phyloP scores from a whole-genome alignment of 2,113 vertebrate genomes.

The Chamaea fasciata region DNA sequence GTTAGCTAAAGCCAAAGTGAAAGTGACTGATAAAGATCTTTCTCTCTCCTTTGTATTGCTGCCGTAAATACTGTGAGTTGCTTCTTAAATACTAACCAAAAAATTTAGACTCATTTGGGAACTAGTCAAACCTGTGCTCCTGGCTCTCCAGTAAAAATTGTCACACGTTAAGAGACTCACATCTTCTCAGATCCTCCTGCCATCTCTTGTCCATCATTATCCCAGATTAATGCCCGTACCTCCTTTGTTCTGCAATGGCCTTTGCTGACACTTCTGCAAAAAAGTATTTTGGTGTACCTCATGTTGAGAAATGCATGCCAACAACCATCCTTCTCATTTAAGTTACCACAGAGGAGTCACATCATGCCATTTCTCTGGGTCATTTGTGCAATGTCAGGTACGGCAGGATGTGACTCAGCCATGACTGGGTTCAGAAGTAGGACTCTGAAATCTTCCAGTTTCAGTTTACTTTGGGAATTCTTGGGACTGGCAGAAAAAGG shows the following conservation, averaged over 20 bases:
- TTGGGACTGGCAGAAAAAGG: not conserved
- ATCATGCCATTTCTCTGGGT: not conserved
- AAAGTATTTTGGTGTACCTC: not conserved
- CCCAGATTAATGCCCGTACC: not conserved
- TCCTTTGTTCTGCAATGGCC: not conserved
- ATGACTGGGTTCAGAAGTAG: not conserved
- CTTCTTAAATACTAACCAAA: not conserved
- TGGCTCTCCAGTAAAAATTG: slow-evolving; percentile 35
- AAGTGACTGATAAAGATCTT: not conserved
- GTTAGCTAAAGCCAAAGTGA: not conserved
- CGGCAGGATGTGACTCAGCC: slow-evolving; percentile 58
- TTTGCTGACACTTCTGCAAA: not conserved
- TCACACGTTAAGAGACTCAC: not conserved
- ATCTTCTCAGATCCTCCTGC: slow-evolving; percentile 7
- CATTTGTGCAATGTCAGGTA: slow-evolving; percentile 43
- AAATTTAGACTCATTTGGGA: not conserved
- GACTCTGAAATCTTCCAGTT: slow-evolving; percentile 3
- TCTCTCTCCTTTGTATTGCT: not conserved
- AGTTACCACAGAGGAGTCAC: not conserved
- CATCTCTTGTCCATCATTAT: not conserved
- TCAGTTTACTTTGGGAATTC: not conserved
- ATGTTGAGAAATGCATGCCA: slow-evolving; percentile 7
- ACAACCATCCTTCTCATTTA: not conserved
- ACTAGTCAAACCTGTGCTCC: slow-evolving; percentile 35
- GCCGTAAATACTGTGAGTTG: not conserved